Evolutionary conservation across 2,888 invertebrate genomes (phyloP), one percentile per base, ranked within the genome.

Genomic region (Lasioglossum lativentre): DNA sequence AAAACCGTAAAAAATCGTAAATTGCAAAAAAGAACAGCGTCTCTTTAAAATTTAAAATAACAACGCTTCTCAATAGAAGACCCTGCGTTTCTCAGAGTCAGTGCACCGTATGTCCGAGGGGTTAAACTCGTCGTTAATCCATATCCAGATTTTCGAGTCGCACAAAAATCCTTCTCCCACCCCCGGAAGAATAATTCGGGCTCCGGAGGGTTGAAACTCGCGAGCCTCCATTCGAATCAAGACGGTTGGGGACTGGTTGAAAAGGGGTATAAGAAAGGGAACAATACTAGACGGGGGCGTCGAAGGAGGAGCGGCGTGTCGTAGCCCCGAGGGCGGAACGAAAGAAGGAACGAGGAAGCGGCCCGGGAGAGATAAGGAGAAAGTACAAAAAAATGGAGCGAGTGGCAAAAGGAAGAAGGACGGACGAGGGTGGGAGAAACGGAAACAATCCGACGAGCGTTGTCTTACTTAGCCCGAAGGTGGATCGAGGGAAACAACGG

Each of bases 381-480:
- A 71, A 75, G 81, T 27, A 56, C 12, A n/a, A 85, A 86, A 86
- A 85, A 88, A 89, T 89, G 76, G 59, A 72, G 34, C 52, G 45
- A 59, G 74, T 68, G 56, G 52, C 23, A 59, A 23, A 59, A 40
- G 79, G 59, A 56, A 40, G 77, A 76, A 34, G n/a, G 45, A 23
- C 12, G 56, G 30, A 63, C 14, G 82, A 78, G 72, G 70, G 75
- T 14, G 47, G n/a, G 47, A 73, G 19, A 19, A 72, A 73, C 75
- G 84, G 40, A 85, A 86, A 86, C 85, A 88, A 89, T 89, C 77
- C 59, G 75, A 40, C 59, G 45, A 52, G 78, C 74, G 70, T 85
- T 82, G 79, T 86, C 81, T 83, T 72, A 73, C 63, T 87, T 79
- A 70, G 85, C 82, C 90, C 79, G 82, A 59, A 80, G 88, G 81